These are phyloP conservation scores for Eurois occulta DNA, from an alignment of 2,888 invertebrate species.

Conservation along the genomic window DNA sequence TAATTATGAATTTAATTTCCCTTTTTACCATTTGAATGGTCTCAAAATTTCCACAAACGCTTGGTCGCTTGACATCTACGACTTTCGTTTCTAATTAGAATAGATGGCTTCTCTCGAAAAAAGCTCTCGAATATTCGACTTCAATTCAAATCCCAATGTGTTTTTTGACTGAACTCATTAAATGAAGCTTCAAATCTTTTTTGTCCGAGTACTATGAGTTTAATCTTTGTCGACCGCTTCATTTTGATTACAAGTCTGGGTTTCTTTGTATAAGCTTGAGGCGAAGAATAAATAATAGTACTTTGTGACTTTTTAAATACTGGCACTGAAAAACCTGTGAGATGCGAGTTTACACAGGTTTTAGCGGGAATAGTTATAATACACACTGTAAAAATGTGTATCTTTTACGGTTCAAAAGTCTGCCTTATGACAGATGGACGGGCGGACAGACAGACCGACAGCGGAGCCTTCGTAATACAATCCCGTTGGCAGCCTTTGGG, in stretches of 20 bases:
- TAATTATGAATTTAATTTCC: constrained; percentile 35
- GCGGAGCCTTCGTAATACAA: not conserved
- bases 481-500: not conserved
- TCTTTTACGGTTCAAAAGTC: not conserved
- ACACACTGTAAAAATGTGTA: not conserved
- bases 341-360: not conserved
- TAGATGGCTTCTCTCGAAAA: constrained; percentile 38
- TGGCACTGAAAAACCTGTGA: not conserved
- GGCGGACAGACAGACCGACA: not conserved
- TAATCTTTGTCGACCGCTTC: constrained; percentile 10
- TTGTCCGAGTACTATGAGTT: constrained; percentile 6
- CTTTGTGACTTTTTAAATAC: constrained; percentile 20
- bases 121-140: constrained; percentile 24
- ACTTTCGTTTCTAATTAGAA: constrained; percentile 52
- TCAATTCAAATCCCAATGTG: constrained; percentile 27
- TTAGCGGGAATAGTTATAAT: not conserved
- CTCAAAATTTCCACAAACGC: constrained; percentile 11
- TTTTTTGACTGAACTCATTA: constrained; percentile 49
- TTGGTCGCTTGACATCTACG: constrained; percentile 32
- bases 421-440: not conserved
- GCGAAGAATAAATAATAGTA: constrained; percentile 27
- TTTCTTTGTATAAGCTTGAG: constrained; percentile 26
- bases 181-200: constrained; percentile 41
- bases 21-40: constrained; percentile 9
- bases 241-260: constrained; percentile 33